phyloP scores from a whole-genome alignment of 35 echinoderm and acorn worm species.

The Lytechinus variegatus region DNA sequence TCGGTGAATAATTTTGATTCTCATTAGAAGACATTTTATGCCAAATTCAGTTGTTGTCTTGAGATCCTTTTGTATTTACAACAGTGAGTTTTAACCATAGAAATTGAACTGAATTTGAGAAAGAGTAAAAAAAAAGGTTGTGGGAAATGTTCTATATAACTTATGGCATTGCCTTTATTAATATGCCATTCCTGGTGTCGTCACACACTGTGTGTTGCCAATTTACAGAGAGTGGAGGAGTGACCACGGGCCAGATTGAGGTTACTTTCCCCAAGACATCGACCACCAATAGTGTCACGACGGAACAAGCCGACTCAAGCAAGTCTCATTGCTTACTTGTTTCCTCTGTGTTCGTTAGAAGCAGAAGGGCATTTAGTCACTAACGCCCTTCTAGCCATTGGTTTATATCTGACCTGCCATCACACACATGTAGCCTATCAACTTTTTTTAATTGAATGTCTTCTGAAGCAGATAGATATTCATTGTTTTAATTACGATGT shows the following conservation, averaged over 20 bases:
- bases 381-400: not conserved
- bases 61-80: too few relatives aligned
- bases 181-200: not conserved
- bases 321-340: not conserved
- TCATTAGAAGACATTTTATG: too few relatives aligned
- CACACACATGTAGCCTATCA: not conserved
- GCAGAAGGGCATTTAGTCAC: not conserved
- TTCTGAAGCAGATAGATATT: not conserved
- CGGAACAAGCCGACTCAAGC: conserved; percentile 19
- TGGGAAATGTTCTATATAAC: too few relatives aligned
- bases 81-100: too few relatives aligned
- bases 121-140: too few relatives aligned
- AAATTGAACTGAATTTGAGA: too few relatives aligned
- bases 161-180: too few relatives aligned
- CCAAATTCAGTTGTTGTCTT: too few relatives aligned
- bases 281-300: not conserved
- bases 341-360: not conserved
- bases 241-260: not conserved
- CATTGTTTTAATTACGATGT: not conserved
- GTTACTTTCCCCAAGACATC: conserved; percentile 36
- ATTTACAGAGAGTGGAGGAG: not conserved
- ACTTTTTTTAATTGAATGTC: not conserved
- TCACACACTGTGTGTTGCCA: not conserved
- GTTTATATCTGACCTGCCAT: not conserved
- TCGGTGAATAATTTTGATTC: too few relatives aligned